A percentile compares a stretch with the other conserved stretches of the same genome.
phyloP scores from a whole-genome alignment of 2,888 invertebrate genomes.

The Eretmocerus hayati region DNA sequence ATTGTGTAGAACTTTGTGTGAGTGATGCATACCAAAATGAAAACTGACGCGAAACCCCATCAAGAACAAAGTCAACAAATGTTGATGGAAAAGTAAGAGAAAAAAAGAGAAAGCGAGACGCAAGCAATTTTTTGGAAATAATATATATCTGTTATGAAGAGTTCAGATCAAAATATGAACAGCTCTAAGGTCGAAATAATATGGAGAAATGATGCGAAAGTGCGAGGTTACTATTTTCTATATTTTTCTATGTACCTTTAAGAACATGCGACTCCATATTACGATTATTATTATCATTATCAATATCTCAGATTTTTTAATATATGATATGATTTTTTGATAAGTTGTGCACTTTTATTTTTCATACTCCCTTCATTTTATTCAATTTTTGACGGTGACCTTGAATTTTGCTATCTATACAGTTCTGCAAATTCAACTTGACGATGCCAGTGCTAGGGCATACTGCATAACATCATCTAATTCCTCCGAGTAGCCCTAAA shows the following conservation, averaged over 20 bases:
- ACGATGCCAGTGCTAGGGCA: too few species aligned
- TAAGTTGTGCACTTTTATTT: constrained; percentile 41
- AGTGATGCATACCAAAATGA: too few species aligned
- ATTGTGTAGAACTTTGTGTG: too few species aligned
- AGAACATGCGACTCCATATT: constrained; percentile 39
- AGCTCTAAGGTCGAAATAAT: constrained; percentile 10
- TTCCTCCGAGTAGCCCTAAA: too few species aligned
- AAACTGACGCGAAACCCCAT: too few species aligned
- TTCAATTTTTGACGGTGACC: too few species aligned
- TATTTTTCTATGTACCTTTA: constrained; percentile 48
- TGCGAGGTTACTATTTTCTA: constrained; percentile 46
- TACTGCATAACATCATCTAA: too few species aligned
- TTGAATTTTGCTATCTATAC: too few species aligned
- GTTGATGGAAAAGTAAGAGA: constrained; percentile 15
- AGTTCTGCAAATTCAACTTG: too few species aligned
- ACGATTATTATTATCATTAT: constrained; percentile 29
- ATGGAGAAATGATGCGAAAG: constrained; percentile 26
- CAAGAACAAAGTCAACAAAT: too few species aligned
- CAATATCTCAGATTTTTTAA: constrained; percentile 45
- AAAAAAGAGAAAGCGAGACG: constrained; percentile 23
- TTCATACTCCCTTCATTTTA: constrained; percentile 15
- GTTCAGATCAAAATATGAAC: constrained; percentile 6
- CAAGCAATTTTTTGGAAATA: constrained; percentile 23
- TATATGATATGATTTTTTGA: constrained; percentile 46
- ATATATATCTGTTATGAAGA: constrained; percentile 31